Evolutionary conservation across 1,140 invertebrate species (phyloP), one percentile per base, ranked within the genome.

Genomic region (Anoplolepis gracilipes): DNA sequence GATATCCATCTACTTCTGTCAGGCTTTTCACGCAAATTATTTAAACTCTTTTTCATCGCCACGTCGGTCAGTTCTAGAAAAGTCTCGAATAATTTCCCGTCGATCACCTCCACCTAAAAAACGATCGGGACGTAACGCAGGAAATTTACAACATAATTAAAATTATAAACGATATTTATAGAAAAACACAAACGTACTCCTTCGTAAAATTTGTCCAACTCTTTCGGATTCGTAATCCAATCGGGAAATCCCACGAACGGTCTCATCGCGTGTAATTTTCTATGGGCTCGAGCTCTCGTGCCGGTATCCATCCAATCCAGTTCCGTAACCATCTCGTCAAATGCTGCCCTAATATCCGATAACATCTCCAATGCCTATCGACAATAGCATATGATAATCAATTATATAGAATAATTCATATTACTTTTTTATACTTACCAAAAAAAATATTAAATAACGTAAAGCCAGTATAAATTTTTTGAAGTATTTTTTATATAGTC

Each of bases 241-340:
- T 97, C 96, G 10, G 97, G 97, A 93, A 97, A 97, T 59, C 96
- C 97, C 55, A 97, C 96, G 92, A 97, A 97, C 81, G 96, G 96
- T 85, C 96, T 95, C 91, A 97, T 97, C 33, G 96, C 96, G 77
- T 95, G 93, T 33, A 97, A 94, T 91, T 97, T 97, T 77, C 92
- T 93, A 49, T 97, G 95, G 1, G 97, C 97, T 85, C 94, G 95
- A 73, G 94, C 91, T 79, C 96, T 95, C 11, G 97, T 98, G 30
- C 94, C 95, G 1, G 95, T 93, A 92, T 98, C 97, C 97, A 98
- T 98, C 98, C 98, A 98, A 16, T 97, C 95, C 13, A 97, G 94
- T 85, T 96, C 95, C 0, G 95, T 90, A 0, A 98, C 95, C 70
- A 97, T 96, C 49, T 96, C 96, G 53, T 97, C 96, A 92, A 98